Evolutionary conservation across 2,888 invertebrate genomes (phyloP).

Genomic region (Tigriopus californicus): DNA sequence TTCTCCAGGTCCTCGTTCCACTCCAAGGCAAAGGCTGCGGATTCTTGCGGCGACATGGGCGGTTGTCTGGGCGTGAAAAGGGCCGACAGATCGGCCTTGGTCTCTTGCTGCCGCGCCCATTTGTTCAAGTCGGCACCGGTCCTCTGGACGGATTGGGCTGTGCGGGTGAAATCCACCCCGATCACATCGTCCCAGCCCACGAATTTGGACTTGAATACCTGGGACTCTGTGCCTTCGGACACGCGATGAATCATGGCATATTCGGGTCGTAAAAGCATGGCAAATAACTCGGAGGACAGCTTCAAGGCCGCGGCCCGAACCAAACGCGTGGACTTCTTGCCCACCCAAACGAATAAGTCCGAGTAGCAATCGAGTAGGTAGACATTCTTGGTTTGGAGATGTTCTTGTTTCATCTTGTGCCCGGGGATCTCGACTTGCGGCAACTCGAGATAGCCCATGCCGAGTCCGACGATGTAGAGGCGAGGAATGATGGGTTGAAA

Average conservation of each 20-base stretch:
- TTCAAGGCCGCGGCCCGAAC: conserved; percentile 91
- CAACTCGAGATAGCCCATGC: conserved; percentile 94
- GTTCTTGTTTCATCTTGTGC: conserved; percentile 49
- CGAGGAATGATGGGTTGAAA: conserved; percentile 48
- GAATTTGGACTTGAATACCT: conserved; percentile 90
- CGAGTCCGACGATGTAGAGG: conserved; percentile 82
- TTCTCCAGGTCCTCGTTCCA: conserved; percentile 97
- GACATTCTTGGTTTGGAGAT: conserved; percentile 74
- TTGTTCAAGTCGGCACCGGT: conserved; percentile 87
- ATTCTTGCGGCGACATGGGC: conserved; percentile 61
- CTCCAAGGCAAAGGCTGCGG: conserved; percentile 70
- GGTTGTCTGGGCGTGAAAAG: conserved; percentile 87
- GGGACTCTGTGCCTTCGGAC: conserved; percentile 65
- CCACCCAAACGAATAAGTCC: conserved; percentile 94
- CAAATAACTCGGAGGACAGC: conserved; percentile 84
- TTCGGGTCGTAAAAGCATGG: conserved; percentile 63
- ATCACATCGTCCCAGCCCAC: conserved; percentile 96
- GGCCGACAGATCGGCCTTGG: conserved; percentile 79
- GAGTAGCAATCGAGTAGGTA: conserved; percentile 86
- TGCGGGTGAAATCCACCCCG: conserved; percentile 94
- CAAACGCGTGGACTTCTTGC: conserved; percentile 85
- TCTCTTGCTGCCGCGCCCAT: conserved; percentile 75
- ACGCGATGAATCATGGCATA: conserved; percentile 49
- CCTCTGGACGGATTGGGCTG: conserved; percentile 86
- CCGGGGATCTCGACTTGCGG: conserved; percentile 55